Evolutionary conservation across 2,888 invertebrate species (phyloP).

Genomic region (Schizaphis graminum): DNA sequence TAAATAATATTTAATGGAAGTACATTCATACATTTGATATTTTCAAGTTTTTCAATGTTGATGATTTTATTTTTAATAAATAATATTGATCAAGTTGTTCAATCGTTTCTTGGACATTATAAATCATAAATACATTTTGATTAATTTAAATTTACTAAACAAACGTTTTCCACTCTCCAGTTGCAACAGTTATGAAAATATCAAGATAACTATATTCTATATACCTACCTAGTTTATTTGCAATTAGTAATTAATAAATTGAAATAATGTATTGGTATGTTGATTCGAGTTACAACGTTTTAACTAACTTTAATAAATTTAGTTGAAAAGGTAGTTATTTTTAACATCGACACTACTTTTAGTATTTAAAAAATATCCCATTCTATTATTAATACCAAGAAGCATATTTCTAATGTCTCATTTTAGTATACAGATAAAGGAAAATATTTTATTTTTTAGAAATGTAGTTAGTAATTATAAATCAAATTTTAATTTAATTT

Average conservation of each 20-base stretch:
- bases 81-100: background rate
- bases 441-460: background rate
- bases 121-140: background rate
- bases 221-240: background rate
- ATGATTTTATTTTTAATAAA: constrained; percentile 7
- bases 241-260: background rate
- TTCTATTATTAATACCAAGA: background rate
- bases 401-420: background rate
- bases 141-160: constrained; percentile 33
- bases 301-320: background rate
- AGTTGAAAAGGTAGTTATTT: background rate
- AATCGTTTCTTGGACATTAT: constrained; percentile 34
- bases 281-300: background rate
- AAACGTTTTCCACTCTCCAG: background rate
- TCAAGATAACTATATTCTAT: background rate
- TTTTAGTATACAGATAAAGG: background rate
- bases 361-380: constrained; percentile 1
- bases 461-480: background rate
- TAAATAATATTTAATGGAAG: too few relatives aligned
- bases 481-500: background rate
- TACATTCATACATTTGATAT: background rate
- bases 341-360: background rate
- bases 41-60: background rate
- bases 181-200: constrained; percentile 9
- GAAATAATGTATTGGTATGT: background rate